phyloP scores from a whole-genome alignment of 2,888 invertebrate genomes.

The Carabus problematicus region DNA sequence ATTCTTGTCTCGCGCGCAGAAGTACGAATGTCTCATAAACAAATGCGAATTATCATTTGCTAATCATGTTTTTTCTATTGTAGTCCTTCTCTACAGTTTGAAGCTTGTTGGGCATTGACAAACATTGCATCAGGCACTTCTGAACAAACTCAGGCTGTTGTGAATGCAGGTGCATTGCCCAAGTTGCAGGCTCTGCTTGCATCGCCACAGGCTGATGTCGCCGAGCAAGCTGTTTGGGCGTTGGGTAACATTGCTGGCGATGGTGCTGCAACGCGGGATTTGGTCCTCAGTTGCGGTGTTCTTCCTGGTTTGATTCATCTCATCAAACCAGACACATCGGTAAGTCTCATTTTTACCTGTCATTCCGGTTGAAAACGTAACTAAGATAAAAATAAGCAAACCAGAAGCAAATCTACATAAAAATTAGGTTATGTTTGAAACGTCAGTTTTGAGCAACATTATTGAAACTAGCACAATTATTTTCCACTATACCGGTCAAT shows the following conservation, averaged over 20 bases:
- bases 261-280: constrained; percentile 80
- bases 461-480: neutral
- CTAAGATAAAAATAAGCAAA: too few relatives aligned
- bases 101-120: constrained; percentile 96
- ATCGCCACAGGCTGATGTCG: constrained; percentile 72
- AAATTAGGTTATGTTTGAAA: neutral
- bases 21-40: constrained; percentile 63
- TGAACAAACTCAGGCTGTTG: constrained; percentile 87
- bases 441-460: neutral
- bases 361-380: neutral
- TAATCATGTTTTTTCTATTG: constrained; percentile 48
- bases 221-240: constrained; percentile 97
- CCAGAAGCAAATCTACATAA: too few relatives aligned
- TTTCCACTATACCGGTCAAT: neutral
- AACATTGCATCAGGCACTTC: constrained; percentile 96
- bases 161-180: constrained; percentile 85
- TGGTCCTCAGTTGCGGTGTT: constrained; percentile 76
- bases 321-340: constrained; percentile 68
- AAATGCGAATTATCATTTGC: constrained; percentile 22
- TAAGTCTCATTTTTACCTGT: constrained; percentile 49
- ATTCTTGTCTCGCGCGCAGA: constrained; percentile 73
- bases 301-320: constrained; percentile 75
- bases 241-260: constrained; percentile 97
- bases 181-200: constrained; percentile 77
- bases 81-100: constrained; percentile 85